Conservation (phyloP, 2,888 invertebrate genomes). For the Dolichopus griseipennis region DNA sequence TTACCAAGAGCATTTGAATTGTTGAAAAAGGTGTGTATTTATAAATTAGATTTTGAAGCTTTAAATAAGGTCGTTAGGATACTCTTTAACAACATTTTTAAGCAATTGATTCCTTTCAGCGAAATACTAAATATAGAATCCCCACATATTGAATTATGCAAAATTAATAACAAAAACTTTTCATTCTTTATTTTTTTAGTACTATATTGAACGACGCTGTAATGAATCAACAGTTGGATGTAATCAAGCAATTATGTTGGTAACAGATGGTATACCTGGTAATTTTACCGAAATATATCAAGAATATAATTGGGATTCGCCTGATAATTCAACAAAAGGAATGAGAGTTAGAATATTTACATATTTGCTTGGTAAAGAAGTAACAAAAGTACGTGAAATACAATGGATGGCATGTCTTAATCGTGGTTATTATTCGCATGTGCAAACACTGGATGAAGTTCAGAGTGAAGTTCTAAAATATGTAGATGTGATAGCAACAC, state of each 20-base stretch:
- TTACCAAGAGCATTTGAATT: constrained; percentile 76
- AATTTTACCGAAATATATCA: constrained; percentile 79
- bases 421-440: constrained; percentile 90
- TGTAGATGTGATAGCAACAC: constrained; percentile 85
- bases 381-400: constrained; percentile 79
- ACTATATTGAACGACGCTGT: constrained; percentile 49
- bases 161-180: too few species aligned
- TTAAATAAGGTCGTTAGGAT: too few species aligned
- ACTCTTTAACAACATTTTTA: neutral
- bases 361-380: constrained; percentile 89
- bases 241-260: constrained; percentile 93
- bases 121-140: too few species aligned
- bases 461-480: constrained; percentile 94
- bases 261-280: constrained; percentile 89
- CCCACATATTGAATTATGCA: too few species aligned
- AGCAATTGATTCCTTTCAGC: constrained; percentile 10
- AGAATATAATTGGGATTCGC: constrained; percentile 63
- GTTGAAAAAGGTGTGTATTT: constrained; percentile 55
- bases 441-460: constrained; percentile 90
- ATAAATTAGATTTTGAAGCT: neutral
- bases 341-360: constrained; percentile 90
- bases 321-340: constrained; percentile 53
- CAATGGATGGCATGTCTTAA: constrained; percentile 93
- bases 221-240: constrained; percentile 56
- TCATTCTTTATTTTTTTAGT: constrained; percentile 29